phyloP scores from a whole-genome alignment of 23 tunicate genomes.

The Ascidia mentula region DNA sequence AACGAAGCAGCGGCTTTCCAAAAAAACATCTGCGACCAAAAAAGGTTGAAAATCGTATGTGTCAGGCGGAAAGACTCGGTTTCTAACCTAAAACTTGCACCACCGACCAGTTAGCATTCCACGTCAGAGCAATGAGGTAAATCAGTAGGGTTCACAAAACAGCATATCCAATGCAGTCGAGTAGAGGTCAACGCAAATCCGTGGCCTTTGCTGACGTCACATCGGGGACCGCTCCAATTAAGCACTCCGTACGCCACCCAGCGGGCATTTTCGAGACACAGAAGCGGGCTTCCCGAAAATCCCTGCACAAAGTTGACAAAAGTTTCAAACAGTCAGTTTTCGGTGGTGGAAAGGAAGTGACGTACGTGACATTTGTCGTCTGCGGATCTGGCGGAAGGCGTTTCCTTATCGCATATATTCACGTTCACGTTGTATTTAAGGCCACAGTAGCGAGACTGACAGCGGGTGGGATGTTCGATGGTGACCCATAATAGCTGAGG shows the following conservation, averaged over 20 bases:
- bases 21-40: background rate
- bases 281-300: constrained; percentile 67
- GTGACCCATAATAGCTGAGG: constrained; percentile 34
- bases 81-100: background rate
- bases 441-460: constrained; percentile 54
- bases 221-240: constrained; percentile 67
- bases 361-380: constrained; percentile 16
- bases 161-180: constrained; percentile 62
- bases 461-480: constrained; percentile 54
- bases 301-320: constrained; percentile 35
- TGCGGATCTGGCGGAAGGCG: background rate
- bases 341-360: background rate
- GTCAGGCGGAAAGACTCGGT: background rate
- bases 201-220: constrained; percentile 51
- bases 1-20: no score
- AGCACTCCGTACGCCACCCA: constrained; percentile 88
- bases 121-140: background rate
- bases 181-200: constrained; percentile 78
- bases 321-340: background rate
- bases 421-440: constrained; percentile 69
- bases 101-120: background rate
- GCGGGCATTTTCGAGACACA: constrained; percentile 68
- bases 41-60: no score
- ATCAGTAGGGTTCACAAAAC: background rate
- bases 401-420: constrained; percentile 67